phyloP scores from a whole-genome alignment of 2,888 invertebrate species.

The Mythimna pallens region DNA sequence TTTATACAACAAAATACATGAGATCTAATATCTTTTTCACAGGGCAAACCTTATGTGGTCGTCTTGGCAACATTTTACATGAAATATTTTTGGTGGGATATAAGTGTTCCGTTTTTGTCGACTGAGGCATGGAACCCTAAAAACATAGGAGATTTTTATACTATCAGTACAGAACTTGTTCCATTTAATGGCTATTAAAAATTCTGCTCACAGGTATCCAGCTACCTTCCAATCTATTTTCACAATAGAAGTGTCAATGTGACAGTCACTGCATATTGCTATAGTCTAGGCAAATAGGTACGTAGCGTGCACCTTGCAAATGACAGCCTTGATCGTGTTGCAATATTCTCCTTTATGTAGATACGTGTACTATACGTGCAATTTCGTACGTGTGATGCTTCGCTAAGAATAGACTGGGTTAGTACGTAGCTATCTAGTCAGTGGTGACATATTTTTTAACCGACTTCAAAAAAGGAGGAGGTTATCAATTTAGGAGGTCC shows the following conservation, averaged over 20 bases:
- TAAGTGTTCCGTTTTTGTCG: too few species aligned
- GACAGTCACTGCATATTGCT: slow-evolving; percentile 4
- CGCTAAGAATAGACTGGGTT: neutral
- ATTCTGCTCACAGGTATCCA: neutral
- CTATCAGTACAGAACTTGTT: too few species aligned
- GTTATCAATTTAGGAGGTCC: too few species aligned
- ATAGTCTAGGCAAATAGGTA: neutral
- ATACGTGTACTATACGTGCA: neutral
- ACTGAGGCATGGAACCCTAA: too few species aligned
- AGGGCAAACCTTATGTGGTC: too few species aligned
- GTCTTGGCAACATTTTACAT: too few species aligned
- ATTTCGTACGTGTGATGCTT: slow-evolving; percentile 8
- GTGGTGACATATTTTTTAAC: neutral
- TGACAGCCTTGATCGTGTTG: slow-evolving; percentile 23
- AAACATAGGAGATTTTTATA: neutral
- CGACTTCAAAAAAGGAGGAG: too few species aligned
- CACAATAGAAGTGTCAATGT: slow-evolving; percentile 12
- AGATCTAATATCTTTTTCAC: too few species aligned
- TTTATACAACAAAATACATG: too few species aligned
- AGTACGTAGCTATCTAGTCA: neutral
- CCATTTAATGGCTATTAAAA: neutral
- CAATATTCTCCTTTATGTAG: neutral
- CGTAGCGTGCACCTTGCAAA: slow-evolving; percentile 21
- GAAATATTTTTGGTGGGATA: too few species aligned
- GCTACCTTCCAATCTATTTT: slow-evolving; percentile 24